phyloP scores from a whole-genome alignment of 2,797 vertebrate genomes.

The Decapterus maruadsi region DNA sequence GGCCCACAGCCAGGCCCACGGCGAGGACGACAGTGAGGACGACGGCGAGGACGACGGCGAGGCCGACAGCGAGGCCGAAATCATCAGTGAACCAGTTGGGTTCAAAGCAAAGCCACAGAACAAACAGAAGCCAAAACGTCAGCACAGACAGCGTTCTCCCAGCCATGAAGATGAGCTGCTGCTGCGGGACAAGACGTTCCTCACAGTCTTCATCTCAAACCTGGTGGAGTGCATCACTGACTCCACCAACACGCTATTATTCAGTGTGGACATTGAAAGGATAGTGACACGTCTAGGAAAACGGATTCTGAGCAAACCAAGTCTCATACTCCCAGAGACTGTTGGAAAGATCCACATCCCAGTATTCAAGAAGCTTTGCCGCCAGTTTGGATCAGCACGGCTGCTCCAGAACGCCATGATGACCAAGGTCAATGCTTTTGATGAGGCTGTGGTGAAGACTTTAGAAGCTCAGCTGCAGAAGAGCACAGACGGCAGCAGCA shows the following conservation, averaged over 20 bases:
- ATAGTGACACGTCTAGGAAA: neutral
- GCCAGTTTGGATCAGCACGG: neutral
- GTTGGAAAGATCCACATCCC: neutral
- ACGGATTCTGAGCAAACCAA: neutral
- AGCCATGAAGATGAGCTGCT: no score
- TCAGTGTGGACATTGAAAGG: neutral
- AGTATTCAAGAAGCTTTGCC: neutral
- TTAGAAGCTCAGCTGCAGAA: neutral
- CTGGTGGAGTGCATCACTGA: neutral
- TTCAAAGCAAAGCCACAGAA: no score
- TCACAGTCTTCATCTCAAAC: neutral
- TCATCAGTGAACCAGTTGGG: no score
- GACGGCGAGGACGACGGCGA: no score
- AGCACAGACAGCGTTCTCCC: no score
- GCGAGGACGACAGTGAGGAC: no score
- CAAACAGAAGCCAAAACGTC: no score
- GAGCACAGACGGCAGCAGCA: fast-evolving
- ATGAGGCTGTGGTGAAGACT: neutral
- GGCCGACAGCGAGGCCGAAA: no score
- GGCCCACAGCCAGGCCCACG: no score
- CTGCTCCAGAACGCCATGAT: neutral
- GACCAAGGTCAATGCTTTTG: neutral
- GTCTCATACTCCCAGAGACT: neutral
- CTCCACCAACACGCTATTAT: neutral
- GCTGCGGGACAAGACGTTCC: neutral